Base-by-base conservation (phyloP, 2,888 invertebrate species). In the Drosophila anomelani region DNA sequence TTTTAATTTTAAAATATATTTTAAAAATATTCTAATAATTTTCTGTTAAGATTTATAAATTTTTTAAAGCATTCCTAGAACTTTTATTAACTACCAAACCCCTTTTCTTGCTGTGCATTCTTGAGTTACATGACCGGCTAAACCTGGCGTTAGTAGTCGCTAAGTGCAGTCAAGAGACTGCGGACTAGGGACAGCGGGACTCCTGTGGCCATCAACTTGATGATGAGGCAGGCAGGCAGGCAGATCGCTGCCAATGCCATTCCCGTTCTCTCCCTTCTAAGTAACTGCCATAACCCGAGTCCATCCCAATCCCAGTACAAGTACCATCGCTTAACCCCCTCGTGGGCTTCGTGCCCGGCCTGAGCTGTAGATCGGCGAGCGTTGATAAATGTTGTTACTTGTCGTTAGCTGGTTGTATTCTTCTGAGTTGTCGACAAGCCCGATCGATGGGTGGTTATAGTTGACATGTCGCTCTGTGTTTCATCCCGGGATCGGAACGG, bases 371-470 rank as follows among this genome's bases (percentile, higher is more conserved):
- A 89, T 89, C 81, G 77, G 74, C 60, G 75, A 88, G 82, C 81
- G 82, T 85, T 89, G 89, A 89, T 89, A 90, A 90, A 84, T 81
- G 83, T 85, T 85, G 85, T 85, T 89, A 85, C 85, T 85, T 85
- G 85, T 85, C 89, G 87, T 87, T 58, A 78, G 77, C 69, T 54
- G 78, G 76, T 86, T 84, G 79, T 76, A 69, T 63, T 72, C 58
- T 71, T 75, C 58, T 69, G 64, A 66, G 64, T 69, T 61, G 72
- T 77, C 67, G 67, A 64, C 69, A 69, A 70, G 59, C 64, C 71
- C 87, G 85, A 90, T 89, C 90, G 87, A 90, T 90, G 89, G 90
- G 90, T 89, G 89, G 90, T 90, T 90, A 85, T 80, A 81, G 88
- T 83, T 88, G 89, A 88, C 90, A 89, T 85, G 82, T 87, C 87